Evolutionary conservation across 2,113 vertebrate genomes (phyloP), one percentile per base, ranked within the genome.

Genomic region (Spheniscus mendiculus): DNA sequence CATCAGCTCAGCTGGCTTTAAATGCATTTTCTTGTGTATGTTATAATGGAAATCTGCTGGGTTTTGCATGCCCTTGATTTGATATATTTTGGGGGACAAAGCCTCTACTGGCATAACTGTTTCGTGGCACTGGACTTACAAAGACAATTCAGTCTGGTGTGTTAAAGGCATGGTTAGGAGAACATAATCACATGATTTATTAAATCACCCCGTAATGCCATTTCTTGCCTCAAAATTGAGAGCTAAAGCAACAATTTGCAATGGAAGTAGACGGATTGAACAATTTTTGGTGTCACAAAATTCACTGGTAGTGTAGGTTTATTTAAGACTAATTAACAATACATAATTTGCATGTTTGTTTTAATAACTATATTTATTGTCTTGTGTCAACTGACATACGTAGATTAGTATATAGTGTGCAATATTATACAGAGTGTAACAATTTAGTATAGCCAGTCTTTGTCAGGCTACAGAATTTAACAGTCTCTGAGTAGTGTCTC

Each of bases 321-420:
- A 63, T 87, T 84, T 94, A 85, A 82, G 61, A 53, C 70, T 85
- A 77, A 72, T 90, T 90, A 93, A 63, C 69, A 40, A 69, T 63
- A 53, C 36, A 59, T 62, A 85, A 87, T 85, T 85, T 83, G 40
- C 34, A 42, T 66, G 77, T 50, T 77, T 89, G 25, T 87, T 89
- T 77, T 94, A 94, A 89, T 95, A 90, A 88, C 45, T 77, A 15
- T 44, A 44, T 27, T 91, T 95, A 87, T 30, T 93, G 49, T 58
- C 29, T 21, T 47, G 12, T 71, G 55, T 66, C 81, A 93, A 50
- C 78, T 66, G 89, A 58, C 84, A 93, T 32, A 72, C 1, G 5
- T 62, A 69, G 83, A 84, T 74, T 63, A 92, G 55, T 83, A 66
- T 11, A 87, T 18, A 83, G 66, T 73, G 56, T 73, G 66, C 58